These are phyloP conservation scores for Chamaetylas fuelleborni DNA, from an alignment of 2,113 vertebrate species.

Conservation along the genomic window DNA sequence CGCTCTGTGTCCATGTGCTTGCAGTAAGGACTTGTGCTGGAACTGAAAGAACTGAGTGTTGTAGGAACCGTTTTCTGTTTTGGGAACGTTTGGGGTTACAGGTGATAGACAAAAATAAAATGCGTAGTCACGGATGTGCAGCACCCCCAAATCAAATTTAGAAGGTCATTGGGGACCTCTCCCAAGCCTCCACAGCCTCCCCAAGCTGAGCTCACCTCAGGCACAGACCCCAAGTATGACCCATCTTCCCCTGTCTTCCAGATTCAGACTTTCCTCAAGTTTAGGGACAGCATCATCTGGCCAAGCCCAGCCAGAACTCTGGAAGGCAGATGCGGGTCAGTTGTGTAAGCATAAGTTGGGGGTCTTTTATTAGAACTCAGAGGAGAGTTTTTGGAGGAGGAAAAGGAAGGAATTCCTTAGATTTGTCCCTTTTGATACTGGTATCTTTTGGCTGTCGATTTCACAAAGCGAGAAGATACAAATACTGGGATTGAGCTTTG, in stretches of 20 bases:
- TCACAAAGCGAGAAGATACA: neutral
- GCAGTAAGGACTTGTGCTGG: neutral
- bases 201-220: fast-evolving
- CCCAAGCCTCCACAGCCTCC: neutral
- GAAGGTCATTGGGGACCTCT: neutral
- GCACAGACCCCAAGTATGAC: neutral
- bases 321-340: neutral
- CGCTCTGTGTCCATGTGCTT: neutral
- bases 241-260: neutral
- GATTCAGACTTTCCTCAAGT: neutral
- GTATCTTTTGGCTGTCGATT: neutral
- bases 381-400: fast-evolving
- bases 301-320: neutral
- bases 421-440: neutral
- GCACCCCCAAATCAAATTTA: neutral
- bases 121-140: neutral
- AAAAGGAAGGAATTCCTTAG: neutral
- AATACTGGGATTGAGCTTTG: neutral
- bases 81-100: neutral
- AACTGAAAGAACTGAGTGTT: no score
- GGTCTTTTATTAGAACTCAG: neutral
- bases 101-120: neutral
- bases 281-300: neutral
- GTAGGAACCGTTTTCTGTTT: neutral
- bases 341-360: fast-evolving